Conservation (phyloP, 2,113 vertebrate genomes). For the Macaca nemestrina region DNA sequence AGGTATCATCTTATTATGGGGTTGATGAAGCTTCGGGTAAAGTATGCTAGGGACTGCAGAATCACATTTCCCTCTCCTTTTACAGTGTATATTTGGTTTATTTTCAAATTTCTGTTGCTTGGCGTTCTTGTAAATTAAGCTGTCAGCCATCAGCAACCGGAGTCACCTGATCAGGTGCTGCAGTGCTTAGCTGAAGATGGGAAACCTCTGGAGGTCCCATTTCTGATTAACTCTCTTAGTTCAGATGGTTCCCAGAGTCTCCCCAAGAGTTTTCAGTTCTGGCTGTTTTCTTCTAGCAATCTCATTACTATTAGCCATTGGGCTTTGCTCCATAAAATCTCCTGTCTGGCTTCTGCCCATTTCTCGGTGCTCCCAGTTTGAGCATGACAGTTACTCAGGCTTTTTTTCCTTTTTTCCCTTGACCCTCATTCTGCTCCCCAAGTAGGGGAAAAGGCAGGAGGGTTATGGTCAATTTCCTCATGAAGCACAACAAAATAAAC, state of each 20-base stretch:
- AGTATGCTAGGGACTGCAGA: background rate
- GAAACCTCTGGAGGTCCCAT: background rate
- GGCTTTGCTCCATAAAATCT: background rate
- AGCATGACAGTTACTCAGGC: background rate
- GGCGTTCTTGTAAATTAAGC: conserved; percentile 39
- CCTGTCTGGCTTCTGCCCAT: background rate
- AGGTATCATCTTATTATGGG: conserved; percentile 67
- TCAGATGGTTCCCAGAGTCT: background rate
- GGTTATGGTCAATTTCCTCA: background rate
- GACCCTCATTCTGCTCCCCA: background rate
- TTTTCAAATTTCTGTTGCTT: conserved; percentile 59
- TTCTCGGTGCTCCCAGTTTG: background rate
- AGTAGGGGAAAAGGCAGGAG: background rate
- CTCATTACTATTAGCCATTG: background rate
- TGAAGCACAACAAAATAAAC: background rate
- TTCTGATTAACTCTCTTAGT: conserved; percentile 9
- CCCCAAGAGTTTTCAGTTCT: background rate
- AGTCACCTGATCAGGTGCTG: background rate
- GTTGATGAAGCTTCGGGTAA: conserved; percentile 39
- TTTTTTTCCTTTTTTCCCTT: background rate
- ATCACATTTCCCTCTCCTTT: conserved; percentile 42
- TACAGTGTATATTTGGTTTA: conserved; percentile 7
- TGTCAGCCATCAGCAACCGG: conserved; percentile 6
- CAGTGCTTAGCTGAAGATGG: background rate
- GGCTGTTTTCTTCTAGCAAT: background rate